Evolutionary conservation across 2,113 vertebrate genomes (phyloP).

Genomic region (Rhinichthys klamathensis): DNA sequence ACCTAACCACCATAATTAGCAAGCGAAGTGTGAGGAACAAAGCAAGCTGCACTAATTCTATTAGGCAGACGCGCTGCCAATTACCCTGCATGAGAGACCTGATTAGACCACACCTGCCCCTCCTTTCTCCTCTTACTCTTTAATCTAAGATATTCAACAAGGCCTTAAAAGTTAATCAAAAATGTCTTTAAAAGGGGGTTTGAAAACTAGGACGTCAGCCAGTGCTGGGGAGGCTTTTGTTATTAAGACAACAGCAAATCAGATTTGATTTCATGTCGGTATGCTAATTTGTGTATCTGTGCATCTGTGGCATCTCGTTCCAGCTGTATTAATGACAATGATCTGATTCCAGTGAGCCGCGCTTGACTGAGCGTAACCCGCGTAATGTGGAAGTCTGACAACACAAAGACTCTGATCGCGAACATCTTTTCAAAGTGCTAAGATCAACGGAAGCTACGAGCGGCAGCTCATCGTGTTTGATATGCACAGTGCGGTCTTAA

Average conservation of each 20-base stretch:
- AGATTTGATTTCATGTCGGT: not conserved
- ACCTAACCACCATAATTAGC: conserved; percentile 38
- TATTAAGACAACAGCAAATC: conserved; percentile 26
- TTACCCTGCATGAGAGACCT: conserved; percentile 37
- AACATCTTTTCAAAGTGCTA: conserved; percentile 21
- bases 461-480: not conserved
- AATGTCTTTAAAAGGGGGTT: not conserved
- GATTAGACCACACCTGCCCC: conserved; percentile 28
- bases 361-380: conserved; percentile 22
- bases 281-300: conserved; percentile 24
- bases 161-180: not conserved
- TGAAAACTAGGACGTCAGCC: not conserved
- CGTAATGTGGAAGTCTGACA: conserved; percentile 1
- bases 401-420: not conserved
- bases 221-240: not conserved
- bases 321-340: conserved; percentile 7
- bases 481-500: not conserved
- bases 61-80: conserved; percentile 39
- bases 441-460: not conserved
- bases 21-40: conserved; percentile 38
- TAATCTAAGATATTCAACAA: conserved; percentile 32
- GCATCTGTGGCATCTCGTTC: conserved; percentile 26
- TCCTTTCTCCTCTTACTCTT: not conserved
- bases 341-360: not conserved
- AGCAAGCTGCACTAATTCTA: conserved; percentile 43